Percentiles rank a stretch among this genome's conserved stretches.
These are phyloP conservation scores for Rhea americana DNA, from an alignment of 2,113 vertebrate species.

Conservation along the genomic window DNA sequence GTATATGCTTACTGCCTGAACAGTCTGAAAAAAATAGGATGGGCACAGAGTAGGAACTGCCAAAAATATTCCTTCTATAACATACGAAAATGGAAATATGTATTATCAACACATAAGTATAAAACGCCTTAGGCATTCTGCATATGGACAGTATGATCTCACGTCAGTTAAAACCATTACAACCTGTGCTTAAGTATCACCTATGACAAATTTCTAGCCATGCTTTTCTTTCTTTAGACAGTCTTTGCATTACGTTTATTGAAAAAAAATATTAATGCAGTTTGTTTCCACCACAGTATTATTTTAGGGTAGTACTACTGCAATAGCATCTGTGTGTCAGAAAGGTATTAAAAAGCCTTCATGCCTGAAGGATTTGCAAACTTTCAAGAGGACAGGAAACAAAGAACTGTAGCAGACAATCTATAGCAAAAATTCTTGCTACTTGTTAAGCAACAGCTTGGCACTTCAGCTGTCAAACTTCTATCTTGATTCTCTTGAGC, in stretches of 20 bases:
- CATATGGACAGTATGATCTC: background rate
- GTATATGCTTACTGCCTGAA: background rate
- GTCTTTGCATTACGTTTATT: background rate
- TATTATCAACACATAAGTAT: background rate
- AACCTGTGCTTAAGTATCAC: background rate
- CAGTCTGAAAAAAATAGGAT: accelerated
- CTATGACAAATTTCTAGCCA: background rate
- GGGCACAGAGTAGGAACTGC: background rate
- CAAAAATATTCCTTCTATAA: background rate
- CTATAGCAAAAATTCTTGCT: background rate
- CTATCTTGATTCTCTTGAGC: background rate
- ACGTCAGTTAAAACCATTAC: background rate
- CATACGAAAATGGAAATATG: background rate
- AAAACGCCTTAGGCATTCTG: background rate
- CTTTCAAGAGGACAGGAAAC: background rate
- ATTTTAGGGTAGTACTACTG: background rate
- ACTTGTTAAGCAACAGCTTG: background rate
- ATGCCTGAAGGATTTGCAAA: background rate
- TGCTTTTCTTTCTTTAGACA: background rate
- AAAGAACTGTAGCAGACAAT: background rate
- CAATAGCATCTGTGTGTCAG: background rate
- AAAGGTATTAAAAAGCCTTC: background rate
- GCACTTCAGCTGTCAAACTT: background rate
- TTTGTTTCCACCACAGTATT: background rate
- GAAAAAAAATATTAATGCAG: background rate